phyloP scores from a whole-genome alignment of 1,140 invertebrate genomes.

The Dreissena rostriformis region DNA sequence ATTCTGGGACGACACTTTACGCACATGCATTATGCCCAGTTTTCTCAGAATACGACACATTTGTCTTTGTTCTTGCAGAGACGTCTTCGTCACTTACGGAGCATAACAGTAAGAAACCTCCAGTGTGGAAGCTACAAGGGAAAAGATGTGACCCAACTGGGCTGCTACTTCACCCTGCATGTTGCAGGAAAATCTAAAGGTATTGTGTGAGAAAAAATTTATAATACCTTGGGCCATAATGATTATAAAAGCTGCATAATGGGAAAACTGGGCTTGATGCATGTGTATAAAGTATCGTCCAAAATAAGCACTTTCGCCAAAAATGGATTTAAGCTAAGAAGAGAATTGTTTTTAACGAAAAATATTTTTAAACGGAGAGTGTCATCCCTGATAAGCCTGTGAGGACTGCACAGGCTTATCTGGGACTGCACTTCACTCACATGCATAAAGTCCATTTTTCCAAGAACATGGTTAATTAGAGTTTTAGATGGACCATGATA shows the following conservation, averaged over 20 bases:
- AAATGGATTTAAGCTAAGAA: not conserved
- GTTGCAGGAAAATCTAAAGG: conserved; percentile 61
- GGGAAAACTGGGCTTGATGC: too few species aligned
- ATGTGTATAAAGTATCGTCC: not conserved
- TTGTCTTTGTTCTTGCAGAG: conserved; percentile 61
- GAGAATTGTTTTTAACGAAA: not conserved
- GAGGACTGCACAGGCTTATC: too few species aligned
- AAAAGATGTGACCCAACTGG: conserved; percentile 63
- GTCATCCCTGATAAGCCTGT: not conserved
- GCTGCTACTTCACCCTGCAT: conserved; percentile 76
- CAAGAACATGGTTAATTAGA: too few species aligned
- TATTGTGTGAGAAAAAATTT: conserved; percentile 33
- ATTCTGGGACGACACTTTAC: not conserved
- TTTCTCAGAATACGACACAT: too few species aligned
- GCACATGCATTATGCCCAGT: not conserved
- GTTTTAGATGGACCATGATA: too few species aligned
- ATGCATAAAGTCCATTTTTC: too few species aligned
- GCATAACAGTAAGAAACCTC: conserved; percentile 71
- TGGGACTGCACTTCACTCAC: too few species aligned
- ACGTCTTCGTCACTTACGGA: conserved; percentile 70
- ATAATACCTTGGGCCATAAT: not conserved
- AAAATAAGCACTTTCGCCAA: not conserved
- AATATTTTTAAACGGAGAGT: not conserved
- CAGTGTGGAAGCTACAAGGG: conserved; percentile 57
- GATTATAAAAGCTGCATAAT: not conserved